phyloP scores from a whole-genome alignment of 2,113 vertebrate genomes.

The Myotis brandtii region DNA sequence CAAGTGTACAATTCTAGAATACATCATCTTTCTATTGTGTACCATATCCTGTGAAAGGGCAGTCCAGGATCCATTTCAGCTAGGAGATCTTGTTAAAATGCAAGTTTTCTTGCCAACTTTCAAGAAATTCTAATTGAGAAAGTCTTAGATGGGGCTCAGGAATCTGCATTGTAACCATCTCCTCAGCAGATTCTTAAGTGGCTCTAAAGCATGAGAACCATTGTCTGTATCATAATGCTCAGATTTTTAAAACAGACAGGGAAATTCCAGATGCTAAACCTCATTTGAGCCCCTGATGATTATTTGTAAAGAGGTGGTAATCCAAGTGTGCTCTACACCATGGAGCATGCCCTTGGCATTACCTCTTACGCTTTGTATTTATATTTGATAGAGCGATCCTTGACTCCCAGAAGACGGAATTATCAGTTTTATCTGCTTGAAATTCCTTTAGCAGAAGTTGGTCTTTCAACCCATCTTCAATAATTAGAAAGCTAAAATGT shows the following conservation, averaged over 20 bases:
- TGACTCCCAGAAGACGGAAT: background rate
- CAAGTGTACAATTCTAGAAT: background rate
- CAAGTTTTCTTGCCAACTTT: background rate
- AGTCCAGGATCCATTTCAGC: background rate
- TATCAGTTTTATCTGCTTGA: background rate
- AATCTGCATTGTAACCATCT: background rate
- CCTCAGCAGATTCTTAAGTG: background rate
- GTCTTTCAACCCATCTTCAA: background rate
- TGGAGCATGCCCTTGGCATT: fast-evolving
- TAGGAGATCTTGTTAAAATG: background rate
- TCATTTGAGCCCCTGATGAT: fast-evolving
- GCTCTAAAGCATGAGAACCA: background rate
- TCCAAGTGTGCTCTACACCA: fast-evolving
- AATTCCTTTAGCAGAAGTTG: background rate
- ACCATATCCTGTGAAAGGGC: background rate
- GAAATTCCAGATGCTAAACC: background rate
- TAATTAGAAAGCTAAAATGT: background rate
- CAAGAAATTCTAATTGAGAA: background rate
- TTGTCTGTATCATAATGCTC: background rate
- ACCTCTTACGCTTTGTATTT: fast-evolving
- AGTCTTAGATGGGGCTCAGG: background rate
- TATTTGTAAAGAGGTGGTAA: background rate
- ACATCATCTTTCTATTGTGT: background rate
- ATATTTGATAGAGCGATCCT: background rate
- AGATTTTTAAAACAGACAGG: conserved; percentile 6